Percentiles rank a stretch among this genome's conserved stretches.
These are phyloP conservation scores for Spea hammondii DNA, from an alignment of 2,797 vertebrate genomes.

Conservation along the genomic window DNA sequence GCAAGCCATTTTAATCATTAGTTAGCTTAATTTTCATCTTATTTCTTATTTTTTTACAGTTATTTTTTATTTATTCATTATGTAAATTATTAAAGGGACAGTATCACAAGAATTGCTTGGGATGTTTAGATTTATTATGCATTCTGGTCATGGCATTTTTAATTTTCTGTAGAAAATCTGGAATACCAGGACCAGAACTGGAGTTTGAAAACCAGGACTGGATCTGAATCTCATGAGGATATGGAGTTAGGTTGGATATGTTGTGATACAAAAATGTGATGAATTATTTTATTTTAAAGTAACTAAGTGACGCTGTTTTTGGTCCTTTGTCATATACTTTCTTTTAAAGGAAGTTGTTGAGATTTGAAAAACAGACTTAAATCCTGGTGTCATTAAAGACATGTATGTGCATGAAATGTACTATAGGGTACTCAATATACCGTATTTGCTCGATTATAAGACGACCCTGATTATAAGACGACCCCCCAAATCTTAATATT, in stretches of 20 bases:
- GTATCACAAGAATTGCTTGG: slow-evolving; percentile 11
- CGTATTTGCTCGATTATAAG: no score
- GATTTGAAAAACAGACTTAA: not conserved
- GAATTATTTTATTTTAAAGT: slow-evolving; percentile 17
- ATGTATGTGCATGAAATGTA: slow-evolving; percentile 16
- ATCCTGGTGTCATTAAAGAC: slow-evolving; percentile 1
- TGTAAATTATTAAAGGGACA: not conserved
- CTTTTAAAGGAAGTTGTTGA: slow-evolving; percentile 18
- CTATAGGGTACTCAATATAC: slow-evolving; percentile 10
- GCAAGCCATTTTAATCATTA: not conserved
- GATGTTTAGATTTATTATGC: slow-evolving; percentile 34
- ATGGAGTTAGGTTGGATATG: slow-evolving; percentile 38
- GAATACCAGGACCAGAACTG: slow-evolving; percentile 39
- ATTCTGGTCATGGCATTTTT: slow-evolving; percentile 41
- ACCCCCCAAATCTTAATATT: no score
- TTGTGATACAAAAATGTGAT: slow-evolving; percentile 35
- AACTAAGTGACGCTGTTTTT: slow-evolving; percentile 13
- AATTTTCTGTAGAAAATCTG: slow-evolving; percentile 40
- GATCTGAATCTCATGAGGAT: slow-evolving; percentile 35
- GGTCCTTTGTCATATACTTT: slow-evolving; percentile 23
- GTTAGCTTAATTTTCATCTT: no score
- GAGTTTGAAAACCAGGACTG: slow-evolving; percentile 40
- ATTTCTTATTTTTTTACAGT: no score
- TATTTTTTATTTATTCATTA: not conserved
- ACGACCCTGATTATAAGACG: no score